Percentiles rank a stretch among this genome's conserved stretches.
These are phyloP conservation scores for Drusus annulatus DNA, from an alignment of 1,140 invertebrate genomes.

Conservation along the genomic window DNA sequence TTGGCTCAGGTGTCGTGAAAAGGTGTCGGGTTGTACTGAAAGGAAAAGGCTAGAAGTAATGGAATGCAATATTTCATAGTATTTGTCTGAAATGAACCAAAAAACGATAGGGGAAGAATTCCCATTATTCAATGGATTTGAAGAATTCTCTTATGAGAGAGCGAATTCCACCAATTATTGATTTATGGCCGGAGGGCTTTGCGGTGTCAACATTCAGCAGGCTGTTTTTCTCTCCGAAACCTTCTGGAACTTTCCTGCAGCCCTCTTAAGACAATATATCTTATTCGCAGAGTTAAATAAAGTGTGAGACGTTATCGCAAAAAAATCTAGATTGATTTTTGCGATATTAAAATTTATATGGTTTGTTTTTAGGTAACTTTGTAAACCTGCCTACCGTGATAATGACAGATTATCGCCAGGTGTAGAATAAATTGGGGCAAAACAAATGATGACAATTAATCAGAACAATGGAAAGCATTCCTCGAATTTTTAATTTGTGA, in stretches of 20 bases:
- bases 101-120: conserved; percentile 13
- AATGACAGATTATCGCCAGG: no score
- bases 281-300: not conserved
- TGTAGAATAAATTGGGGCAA: no score
- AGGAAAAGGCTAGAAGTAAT: not conserved
- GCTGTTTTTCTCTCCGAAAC: conserved; percentile 17
- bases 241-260: not conserved
- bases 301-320: not conserved
- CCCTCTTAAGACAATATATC: conserved; percentile 30
- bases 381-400: no score
- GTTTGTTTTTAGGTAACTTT: no score
- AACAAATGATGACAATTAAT: no score
- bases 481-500: no score
- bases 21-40: not conserved
- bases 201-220: conserved; percentile 6
- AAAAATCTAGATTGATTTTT: no score
- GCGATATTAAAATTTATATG: no score
- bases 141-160: conserved; percentile 19
- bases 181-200: not conserved
- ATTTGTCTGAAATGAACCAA: conserved; percentile 17
- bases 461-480: no score
- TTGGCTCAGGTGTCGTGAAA: not conserved
- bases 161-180: conserved; percentile 14
- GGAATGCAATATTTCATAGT: conserved; percentile 21
- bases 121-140: conserved; percentile 23